Base-by-base conservation (phyloP, 2,797 vertebrate genomes). In the Huso huso region DNA sequence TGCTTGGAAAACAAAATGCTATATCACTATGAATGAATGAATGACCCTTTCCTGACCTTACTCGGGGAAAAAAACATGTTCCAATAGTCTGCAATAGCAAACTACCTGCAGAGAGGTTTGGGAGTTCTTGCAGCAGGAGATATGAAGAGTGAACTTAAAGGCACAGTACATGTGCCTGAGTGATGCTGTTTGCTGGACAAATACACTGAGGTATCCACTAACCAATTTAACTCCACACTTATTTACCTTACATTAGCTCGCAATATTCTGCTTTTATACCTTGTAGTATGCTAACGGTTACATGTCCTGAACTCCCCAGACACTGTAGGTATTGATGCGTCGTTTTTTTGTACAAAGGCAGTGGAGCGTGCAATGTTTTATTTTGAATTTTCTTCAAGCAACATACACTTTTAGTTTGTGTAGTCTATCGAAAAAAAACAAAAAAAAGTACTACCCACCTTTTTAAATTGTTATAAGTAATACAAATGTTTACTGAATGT, bases 21-120 rank as follows among this genome's bases (percentile, higher is more conserved):
- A 85, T 86, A 85, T 87, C 87, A 87, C 78, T 79, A 70, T 72
- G 84, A 89, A 86, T 89, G 84, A 89, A 86, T 89, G 84, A 86
- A 83, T 92, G 89, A 92, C 93, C 92, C 81, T 71, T 49, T 74
- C 72, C 73, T 93, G 90, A 93, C 92, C 93, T 87, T 82, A 82
- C 85, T 83, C 82, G 79, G 78, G 86, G 89, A 90, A 18, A 85
- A 86, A 91, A 89, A 91, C 88, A 91, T 94, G 90, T 94, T 94
- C 91, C 90, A 82, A 81, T 88, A 90, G 90, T 89, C 89, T 82
- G 84, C 86, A 88, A 75, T 77, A 85, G 86, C 84, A 81, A 91
- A 87, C 86, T 87, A 91, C 92, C 93, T 92, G 90, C 89, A 78
- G 92, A 90, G 93, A 92, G 84, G 85, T 84, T 89, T 89, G 88